Evolutionary conservation across 2,888 invertebrate species (phyloP), one percentile per base, ranked within the genome.

Genomic region (Heliothis peltigera): DNA sequence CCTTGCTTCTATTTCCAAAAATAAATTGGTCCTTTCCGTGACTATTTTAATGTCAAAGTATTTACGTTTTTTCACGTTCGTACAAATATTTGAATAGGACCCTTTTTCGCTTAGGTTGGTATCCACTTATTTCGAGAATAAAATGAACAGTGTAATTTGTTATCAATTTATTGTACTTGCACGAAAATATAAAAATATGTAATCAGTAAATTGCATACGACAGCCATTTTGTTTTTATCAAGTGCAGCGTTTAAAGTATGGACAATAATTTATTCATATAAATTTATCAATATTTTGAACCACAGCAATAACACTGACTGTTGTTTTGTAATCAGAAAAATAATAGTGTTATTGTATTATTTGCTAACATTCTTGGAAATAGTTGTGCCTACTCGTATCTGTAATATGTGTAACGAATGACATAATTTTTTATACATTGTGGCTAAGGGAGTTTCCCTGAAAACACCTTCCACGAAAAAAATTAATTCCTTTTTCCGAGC

Each of bases 121-220:
- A 6, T 28, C 44, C 32, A 48, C 12, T 32, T 42, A 53, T 53
- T 44, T 8, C 35, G 39, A 67, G 12, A 17, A 43, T n/a, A 35
- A 71, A 71, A 59, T 48, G n/a, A 46, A 47, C 39, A 47, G 3
- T 21, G 48, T 32, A 25, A 47, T 53, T 17, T 51, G 55, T 64
- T 70, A 73, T 73, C 72, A 70, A 54, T 70, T 46, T 22, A 46
- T 17, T 53, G 18, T 44, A 22, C 0, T 28, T 42, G 22, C 18
- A 57, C 15, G 19, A 46, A 28, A 55, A 63, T 55, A 48, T 48
- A 46, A 59, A 58, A 59, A 56, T 49, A 64, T 39, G 53, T 64
- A 76, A 73, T 73, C 77, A 76, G 76, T 53, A 60, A 46, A 32
- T 56, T 52, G 64, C 72, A 72, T 28, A 35, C 76, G 4, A 35